Base-by-base conservation (phyloP, 1,140 invertebrate species). In the Caenorhabditis tropicalis region DNA sequence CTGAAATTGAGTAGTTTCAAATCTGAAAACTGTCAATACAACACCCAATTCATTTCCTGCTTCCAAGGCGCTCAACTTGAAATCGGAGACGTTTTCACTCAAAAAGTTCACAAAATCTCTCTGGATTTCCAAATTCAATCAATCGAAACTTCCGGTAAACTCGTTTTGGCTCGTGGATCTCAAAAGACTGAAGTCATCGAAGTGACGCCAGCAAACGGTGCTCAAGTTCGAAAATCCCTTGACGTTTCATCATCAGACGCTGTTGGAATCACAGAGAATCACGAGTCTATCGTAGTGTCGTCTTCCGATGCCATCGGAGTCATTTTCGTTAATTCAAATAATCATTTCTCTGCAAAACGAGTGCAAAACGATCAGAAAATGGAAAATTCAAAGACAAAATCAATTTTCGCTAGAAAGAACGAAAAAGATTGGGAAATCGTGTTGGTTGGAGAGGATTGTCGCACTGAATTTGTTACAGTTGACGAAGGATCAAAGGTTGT, bases 371-470 rank as follows among this genome's bases (percentile, higher is more conserved):
- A 12, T 65, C 49, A 51, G 19, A 51, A 51, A 4, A 56, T 74
- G 65, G 21, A 74, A 24, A 74, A 74, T 21, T 74, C 65, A 7
- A 24, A 1, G 2, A 16, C 36, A 12, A 43, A 46, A 24, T 21
- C 36, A n/a, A 24, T 74, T 74, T 74, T 43, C 36, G 19, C 36
- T 24, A 16, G 65, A 0, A 74, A 74, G 43, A 74, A 46, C n/a
- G 65, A 74, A 10, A 39, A 43, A 15, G 65, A 74, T 24, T 74
- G 65, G 65, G 65, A 74, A 74, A 74, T 74, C 43, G 65, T 74
- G 36, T 19, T 74, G 12, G 36, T 74, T 74, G 65, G 65, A 74
- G 36, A 74, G 19, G 65, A 74, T 43, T 74, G 65, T 15, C 65
- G 36, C 3, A 24, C 43, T 15, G 65, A 74, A 19, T 74, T 74